These are phyloP conservation scores for Ferrisia virgata DNA, from an alignment of 2,888 invertebrate species.

Conservation along the genomic window DNA sequence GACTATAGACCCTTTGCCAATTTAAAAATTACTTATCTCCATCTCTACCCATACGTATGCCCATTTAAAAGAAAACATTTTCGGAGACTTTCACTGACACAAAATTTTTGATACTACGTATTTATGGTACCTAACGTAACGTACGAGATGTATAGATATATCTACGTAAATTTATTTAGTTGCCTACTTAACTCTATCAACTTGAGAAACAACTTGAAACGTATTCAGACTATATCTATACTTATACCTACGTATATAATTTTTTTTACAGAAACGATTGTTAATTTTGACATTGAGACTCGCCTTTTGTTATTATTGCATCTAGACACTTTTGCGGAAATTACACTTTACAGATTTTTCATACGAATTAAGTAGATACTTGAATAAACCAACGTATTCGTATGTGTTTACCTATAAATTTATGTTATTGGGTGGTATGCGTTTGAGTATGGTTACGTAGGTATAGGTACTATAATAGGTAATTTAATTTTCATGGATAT, in stretches of 20 bases:
- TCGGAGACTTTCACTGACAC: too few relatives aligned
- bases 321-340: neutral
- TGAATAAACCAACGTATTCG: too few relatives aligned
- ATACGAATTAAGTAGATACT: neutral
- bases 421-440: neutral
- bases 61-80: too few relatives aligned
- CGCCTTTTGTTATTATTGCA: neutral
- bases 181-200: too few relatives aligned
- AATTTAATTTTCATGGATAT: slow-evolving; percentile 10
- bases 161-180: neutral
- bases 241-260: neutral
- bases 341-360: neutral
- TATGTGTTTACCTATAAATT: too few relatives aligned
- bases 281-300: neutral
- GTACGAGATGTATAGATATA: too few relatives aligned
- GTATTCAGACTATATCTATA: too few relatives aligned
- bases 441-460: neutral
- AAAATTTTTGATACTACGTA: too few relatives aligned
- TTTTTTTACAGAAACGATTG: neutral
- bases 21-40: neutral
- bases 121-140: too few relatives aligned
- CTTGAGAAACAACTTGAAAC: too few relatives aligned
- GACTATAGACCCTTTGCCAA: neutral
- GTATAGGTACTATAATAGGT: too few relatives aligned
- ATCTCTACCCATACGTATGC: neutral